phyloP scores from a whole-genome alignment of 2,113 vertebrate species.

The Gila orcuttii region DNA sequence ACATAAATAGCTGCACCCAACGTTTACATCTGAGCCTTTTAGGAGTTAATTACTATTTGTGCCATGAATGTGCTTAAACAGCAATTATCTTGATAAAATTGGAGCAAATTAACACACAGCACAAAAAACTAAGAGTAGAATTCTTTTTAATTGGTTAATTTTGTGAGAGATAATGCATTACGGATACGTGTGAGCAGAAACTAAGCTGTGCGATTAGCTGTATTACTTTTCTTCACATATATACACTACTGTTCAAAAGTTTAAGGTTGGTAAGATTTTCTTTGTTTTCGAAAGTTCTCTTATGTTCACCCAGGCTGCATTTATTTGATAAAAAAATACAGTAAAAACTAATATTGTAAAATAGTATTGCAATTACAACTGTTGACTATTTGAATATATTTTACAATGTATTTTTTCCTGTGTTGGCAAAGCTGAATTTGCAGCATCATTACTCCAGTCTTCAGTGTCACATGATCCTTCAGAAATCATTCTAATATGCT shows the following conservation, averaged over 20 bases:
- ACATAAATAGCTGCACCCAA: conserved; percentile 24
- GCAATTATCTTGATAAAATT: conserved; percentile 37
- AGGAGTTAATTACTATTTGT: conserved; percentile 34
- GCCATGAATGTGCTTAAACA: neutral
- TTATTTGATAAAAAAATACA: neutral
- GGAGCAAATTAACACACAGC: conserved; percentile 1
- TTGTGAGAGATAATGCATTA: conserved; percentile 7
- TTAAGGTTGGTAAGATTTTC: neutral
- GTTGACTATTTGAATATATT: too few relatives aligned
- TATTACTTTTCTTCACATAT: neutral
- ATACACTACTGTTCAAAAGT: neutral
- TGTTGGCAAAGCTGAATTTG: neutral
- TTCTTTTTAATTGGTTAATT: conserved; percentile 42
- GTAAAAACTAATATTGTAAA: neutral
- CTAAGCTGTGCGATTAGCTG: neutral
- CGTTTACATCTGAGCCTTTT: conserved; percentile 3
- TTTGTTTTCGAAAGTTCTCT: too few relatives aligned
- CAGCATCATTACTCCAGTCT: neutral
- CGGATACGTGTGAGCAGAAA: neutral
- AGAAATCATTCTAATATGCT: neutral
- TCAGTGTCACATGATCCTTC: neutral
- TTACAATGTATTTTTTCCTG: neutral
- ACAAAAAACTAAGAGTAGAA: conserved; percentile 22
- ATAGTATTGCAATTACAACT: neutral
- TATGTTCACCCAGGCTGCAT: neutral